Conservation (phyloP, 2,113 vertebrate species). For the Neolamprologus caudopunctatus region DNA sequence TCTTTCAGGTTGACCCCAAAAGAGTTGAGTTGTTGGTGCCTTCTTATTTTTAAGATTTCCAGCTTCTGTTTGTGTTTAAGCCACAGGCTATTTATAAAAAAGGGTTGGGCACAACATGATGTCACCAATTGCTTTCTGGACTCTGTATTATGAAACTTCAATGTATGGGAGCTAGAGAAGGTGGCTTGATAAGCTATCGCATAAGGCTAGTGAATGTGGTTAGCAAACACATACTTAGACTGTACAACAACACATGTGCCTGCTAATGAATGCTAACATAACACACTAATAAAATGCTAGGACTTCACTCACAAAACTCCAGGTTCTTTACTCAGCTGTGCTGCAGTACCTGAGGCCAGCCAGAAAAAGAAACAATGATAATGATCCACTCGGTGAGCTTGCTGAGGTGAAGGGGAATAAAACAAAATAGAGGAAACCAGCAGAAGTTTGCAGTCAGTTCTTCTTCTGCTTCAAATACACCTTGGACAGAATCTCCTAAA, state of each 20-base stretch:
- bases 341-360: neutral
- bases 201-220: neutral
- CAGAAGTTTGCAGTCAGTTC: neutral
- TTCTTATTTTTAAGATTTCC: neutral
- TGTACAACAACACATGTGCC: neutral
- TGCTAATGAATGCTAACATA: neutral
- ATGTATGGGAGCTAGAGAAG: neutral
- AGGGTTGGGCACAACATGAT: neutral
- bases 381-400: neutral
- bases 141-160: neutral
- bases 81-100: neutral
- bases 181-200: neutral
- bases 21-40: neutral
- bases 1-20: neutral
- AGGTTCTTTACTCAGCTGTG: neutral
- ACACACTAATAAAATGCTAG: neutral
- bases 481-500: neutral
- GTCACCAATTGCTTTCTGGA: neutral
- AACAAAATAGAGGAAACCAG: neutral
- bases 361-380: neutral
- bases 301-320: neutral
- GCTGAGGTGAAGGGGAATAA: neutral
- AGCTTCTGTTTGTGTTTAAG: neutral
- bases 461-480: neutral
- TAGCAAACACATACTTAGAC: neutral